Conservation (phyloP, 2,113 vertebrate genomes). For the Chionis minor region DNA sequence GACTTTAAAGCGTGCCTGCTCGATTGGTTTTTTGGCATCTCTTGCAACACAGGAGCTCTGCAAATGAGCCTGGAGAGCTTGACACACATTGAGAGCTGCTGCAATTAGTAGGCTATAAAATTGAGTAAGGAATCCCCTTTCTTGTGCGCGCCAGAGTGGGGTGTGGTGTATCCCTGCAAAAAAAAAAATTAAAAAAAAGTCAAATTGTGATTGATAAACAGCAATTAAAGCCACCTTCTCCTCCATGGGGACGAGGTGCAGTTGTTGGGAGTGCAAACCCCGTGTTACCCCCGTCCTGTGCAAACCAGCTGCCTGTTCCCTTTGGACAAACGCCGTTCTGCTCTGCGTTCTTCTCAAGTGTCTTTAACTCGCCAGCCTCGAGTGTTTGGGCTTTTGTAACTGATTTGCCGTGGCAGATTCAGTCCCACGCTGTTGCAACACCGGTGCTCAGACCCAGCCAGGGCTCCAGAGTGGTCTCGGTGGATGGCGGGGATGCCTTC, state of each 20-base stretch:
- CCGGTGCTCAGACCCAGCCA: fast-evolving
- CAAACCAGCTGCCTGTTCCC: neutral
- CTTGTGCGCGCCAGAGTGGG: fast-evolving
- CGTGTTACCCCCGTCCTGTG: fast-evolving
- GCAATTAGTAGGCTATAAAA: neutral
- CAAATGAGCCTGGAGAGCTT: neutral
- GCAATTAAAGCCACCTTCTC: neutral
- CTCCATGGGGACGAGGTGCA: fast-evolving
- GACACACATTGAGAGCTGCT: neutral
- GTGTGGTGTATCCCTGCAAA: neutral
- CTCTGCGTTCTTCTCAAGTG: neutral
- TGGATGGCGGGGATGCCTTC: neutral
- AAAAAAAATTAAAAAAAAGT: neutral
- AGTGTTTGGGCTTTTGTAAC: neutral
- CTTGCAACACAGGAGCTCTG: neutral
- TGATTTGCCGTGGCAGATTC: neutral
- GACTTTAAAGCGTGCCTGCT: neutral
- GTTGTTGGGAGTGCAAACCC: neutral
- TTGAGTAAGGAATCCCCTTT: neutral
- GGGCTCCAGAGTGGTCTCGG: fast-evolving
- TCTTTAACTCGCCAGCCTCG: fast-evolving
- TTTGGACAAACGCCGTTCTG: neutral
- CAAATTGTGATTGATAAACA: neutral
- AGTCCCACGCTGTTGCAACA: fast-evolving
- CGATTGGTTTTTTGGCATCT: neutral